Evolutionary conservation across 2,113 vertebrate species (phyloP), one percentile per base, ranked within the genome.

Genomic region (Plecotus auritus): DNA sequence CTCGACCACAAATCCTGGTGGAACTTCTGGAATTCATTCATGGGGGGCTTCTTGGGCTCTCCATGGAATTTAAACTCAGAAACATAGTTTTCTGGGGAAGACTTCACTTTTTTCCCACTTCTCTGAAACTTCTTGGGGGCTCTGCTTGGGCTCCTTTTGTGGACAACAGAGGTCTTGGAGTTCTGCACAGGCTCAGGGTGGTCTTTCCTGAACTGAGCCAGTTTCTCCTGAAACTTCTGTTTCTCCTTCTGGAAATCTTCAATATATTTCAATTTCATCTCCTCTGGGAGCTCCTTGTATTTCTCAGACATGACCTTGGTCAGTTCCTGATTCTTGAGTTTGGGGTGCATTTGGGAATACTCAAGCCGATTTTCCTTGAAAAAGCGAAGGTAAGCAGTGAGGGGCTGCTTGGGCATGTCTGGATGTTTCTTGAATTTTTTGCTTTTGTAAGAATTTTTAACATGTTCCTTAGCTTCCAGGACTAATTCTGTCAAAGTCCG

Each of bases 21-120:
- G 97, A 99, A 99, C 93, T 99, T 99, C 97, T 99, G 99, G 92
- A 99, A 99, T 45, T 99, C 99, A 10, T 99, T 99, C 98, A 99
- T 99, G 3, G 99, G 99, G 0, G 99, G 99, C 96, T 99, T 99
- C 97, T 99, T 99, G 0, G 99, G 99, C 97, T 99, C 99, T 66
- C 99, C 98, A 47, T 98, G 98, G 98, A 99, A 99, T 97, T 99
- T 99, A 32, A 67, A 99, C 97, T 99, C 99, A 95, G 98, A 96
- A 8, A 98, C 97, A 91, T 97, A 30, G 98, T 96, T 12, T 98
- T 93, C 9, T 9, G 98, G 98, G 45, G 98, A 98, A 1, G 99
- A 98, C 22, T 99, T 98, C 98, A 99, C 98, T 91, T 99, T 99
- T 35, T 98, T 98, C 91, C 98, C 96, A 85, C 99, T 99, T 97